Base-by-base conservation (phyloP, 2,113 vertebrate genomes). In the Corythaeola cristata region DNA sequence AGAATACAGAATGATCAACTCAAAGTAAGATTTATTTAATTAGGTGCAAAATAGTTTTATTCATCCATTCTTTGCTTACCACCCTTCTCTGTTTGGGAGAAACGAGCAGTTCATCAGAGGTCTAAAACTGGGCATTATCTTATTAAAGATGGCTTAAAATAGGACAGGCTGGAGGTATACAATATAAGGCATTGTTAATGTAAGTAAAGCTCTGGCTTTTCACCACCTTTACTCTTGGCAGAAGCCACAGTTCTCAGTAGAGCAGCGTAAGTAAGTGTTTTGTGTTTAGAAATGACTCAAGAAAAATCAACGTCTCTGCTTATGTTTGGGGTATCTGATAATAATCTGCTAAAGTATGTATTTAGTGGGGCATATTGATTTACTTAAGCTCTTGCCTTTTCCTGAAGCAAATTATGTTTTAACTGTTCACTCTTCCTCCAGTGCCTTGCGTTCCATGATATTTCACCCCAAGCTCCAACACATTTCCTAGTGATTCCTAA, bases 401-500 rank as follows among this genome's bases (percentile, higher is more conserved):
- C 74, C 19, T 19, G 3, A 93, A 90, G 44, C 10, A 45, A 72
- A 58, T 67, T 14, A 6, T 11, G 3, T 79, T 86, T 92, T 74
- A 92, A 66, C 58, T 52, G 4, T 88, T 80, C 35, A 20, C 44
- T 66, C 20, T 83, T 64, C 32, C 17, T 93, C 22, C 67, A 99
- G 99, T 99, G 99, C 89, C 98, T 99, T 90, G 99, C 98, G 30
- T 99, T 99, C 97, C 98, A 98, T 30, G 99, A 99, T 85, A 93
- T 99, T 91, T 94, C 98, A 68, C 99, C 99, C 41, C 99, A 99
- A 98, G 99, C 99, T 75, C 99, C 99, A 64, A 99, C 98, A 33
- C 99, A 99, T 97, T 99, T 99, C 96, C 97, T 99, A 44, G 99
- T 99, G 30, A 98, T 99, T 80, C 99, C 99, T 13, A 99, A 98